phyloP scores from a whole-genome alignment of 2,888 invertebrate genomes.

The Drosophila acutilabella region DNA sequence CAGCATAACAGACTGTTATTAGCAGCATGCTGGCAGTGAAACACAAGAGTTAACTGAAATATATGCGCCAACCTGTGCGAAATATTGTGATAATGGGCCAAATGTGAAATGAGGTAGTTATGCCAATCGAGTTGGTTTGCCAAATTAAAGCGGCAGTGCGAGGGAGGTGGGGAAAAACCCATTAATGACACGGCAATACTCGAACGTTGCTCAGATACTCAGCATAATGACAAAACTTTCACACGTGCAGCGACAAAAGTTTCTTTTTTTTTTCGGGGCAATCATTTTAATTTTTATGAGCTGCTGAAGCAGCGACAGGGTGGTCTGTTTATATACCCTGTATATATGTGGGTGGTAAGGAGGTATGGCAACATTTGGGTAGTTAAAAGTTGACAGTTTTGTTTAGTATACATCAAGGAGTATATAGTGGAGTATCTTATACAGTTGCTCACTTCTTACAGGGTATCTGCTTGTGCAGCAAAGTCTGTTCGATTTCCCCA shows the following conservation, averaged over 20 bases:
- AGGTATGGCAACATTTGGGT: too few relatives aligned
- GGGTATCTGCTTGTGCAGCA: slow-evolving; percentile 20
- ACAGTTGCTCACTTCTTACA: not conserved
- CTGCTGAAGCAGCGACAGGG: slow-evolving; percentile 35
- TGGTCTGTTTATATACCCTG: slow-evolving; percentile 8
- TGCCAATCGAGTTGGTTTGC: slow-evolving; percentile 32
- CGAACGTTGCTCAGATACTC: slow-evolving; percentile 49
- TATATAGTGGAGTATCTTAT: not conserved
- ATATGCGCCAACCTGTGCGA: slow-evolving; percentile 42
- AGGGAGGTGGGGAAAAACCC: slow-evolving; percentile 27
- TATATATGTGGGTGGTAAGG: too few relatives aligned
- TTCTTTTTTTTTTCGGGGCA: slow-evolving; percentile 51
- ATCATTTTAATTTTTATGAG: slow-evolving; percentile 81
- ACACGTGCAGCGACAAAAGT: slow-evolving; percentile 38
- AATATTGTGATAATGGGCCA: slow-evolving; percentile 33
- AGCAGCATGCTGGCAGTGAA: slow-evolving; percentile 13
- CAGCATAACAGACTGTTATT: slow-evolving; percentile 1
- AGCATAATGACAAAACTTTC: slow-evolving; percentile 71
- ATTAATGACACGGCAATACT: slow-evolving; percentile 67
- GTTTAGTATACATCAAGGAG: too few relatives aligned
- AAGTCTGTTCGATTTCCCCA: not conserved
- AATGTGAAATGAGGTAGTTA: slow-evolving; percentile 9
- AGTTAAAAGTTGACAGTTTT: too few relatives aligned
- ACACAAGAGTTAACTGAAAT: slow-evolving; percentile 56
- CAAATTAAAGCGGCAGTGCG: slow-evolving; percentile 11